A percentile compares a stretch with the other conserved stretches of the same genome.
Evolutionary conservation across 2,797 vertebrate species (phyloP).

Genomic region (Acanthiza pusilla): DNA sequence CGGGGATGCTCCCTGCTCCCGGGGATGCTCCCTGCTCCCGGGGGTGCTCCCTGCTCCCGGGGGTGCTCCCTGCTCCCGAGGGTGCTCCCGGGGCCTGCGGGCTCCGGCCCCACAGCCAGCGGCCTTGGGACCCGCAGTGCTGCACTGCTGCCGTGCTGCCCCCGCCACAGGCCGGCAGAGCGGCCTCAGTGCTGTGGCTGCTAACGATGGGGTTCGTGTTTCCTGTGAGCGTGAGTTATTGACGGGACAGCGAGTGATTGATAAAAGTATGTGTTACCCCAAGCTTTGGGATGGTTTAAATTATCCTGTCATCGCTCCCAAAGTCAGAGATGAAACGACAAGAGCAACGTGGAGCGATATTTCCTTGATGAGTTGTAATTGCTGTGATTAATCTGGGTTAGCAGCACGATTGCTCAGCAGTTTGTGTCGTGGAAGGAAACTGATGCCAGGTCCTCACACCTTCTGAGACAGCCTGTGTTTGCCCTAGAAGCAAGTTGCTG

Average conservation of each 20-base stretch:
- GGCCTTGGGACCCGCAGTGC: rapidly evolving
- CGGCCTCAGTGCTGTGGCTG: neutral
- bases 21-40: no score
- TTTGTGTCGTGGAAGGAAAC: neutral
- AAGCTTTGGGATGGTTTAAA: neutral
- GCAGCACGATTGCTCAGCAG: rapidly evolving
- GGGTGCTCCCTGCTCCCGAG: no score
- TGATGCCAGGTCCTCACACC: neutral
- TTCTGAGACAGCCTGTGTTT: neutral
- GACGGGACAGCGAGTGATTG: neutral
- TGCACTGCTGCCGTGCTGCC: rapidly evolving
- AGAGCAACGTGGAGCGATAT: neutral
- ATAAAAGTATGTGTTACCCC: neutral
- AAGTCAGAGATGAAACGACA: neutral
- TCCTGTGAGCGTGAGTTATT: neutral
- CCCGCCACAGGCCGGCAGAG: neutral
- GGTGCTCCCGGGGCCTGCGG: neutral
- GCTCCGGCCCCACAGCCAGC: rapidly evolving
- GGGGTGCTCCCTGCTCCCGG: no score
- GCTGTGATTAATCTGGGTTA: neutral
- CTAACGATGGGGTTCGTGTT: neutral
- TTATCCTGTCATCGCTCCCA: neutral
- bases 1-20: no score
- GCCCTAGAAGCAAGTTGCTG: neutral
- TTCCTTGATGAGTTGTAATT: neutral